Evolutionary conservation across 2,797 vertebrate species (phyloP), one percentile per base, ranked within the genome.

Genomic region (Rhinella marina): DNA sequence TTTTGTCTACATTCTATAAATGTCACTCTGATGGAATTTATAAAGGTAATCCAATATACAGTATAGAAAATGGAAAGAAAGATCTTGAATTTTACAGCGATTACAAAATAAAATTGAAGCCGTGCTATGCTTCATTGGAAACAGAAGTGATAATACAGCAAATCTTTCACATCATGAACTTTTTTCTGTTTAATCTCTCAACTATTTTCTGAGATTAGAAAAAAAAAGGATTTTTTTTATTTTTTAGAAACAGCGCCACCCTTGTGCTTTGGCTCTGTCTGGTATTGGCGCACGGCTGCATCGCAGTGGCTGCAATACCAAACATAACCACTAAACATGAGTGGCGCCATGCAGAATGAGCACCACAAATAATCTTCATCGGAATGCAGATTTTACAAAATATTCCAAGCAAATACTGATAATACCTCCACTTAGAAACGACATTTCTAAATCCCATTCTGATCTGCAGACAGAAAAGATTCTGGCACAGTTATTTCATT

Each of bases 1-100:
- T 17, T 4, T 41, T 23, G 10, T 66, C 61, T 50, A n/a, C 21
- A 8, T 48, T 52, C 48, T 50, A 9, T 64, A 25, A 81, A 64
- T 81, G 59, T 82, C 80, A 82, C 61, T n/a, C 11, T 62, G 41
- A 82, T 81, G 23, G 29, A 82, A 82, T 66, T 81, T 66, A 25
- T 62, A 81, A 64, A 66, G 11, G 23, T 82, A 82, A 66, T 66
- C 62, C 48, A 29, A 64, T 82, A 8, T 82, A 50, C 14, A n/a
- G 41, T 82, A 50, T n/a, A n/a, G 41, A 23, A 66, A 52, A 66
- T 52, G 41, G 59, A 64, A 25, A 48, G 79, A n/a, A 81, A 50
- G 61, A 66, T 62, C 64, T 2, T 7, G 61, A 66, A 66, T 64
- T 81, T 82, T 81, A 81, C 57, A 81, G 41, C 62, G 66, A 7